These are phyloP conservation scores for Onychomys arenicola DNA, from an alignment of 2,797 vertebrate species.

Conservation along the genomic window DNA sequence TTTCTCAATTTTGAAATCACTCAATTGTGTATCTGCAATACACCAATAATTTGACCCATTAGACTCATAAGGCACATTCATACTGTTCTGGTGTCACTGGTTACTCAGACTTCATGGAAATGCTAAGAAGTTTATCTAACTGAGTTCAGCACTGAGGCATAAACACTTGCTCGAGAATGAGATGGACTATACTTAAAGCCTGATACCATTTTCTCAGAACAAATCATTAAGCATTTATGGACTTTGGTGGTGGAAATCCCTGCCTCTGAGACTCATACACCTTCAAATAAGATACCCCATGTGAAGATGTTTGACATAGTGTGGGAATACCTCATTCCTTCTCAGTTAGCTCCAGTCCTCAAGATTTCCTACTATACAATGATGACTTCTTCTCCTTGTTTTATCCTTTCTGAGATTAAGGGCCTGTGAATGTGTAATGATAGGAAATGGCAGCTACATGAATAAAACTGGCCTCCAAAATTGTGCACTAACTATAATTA, in stretches of 20 bases:
- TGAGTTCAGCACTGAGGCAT: neutral
- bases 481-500: neutral
- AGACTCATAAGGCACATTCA: slow-evolving; percentile 4
- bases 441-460: neutral
- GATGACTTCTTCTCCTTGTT: neutral
- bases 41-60: neutral
- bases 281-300: neutral
- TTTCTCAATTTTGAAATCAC: neutral
- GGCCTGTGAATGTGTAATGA: neutral
- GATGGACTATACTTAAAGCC: neutral
- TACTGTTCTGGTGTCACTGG: neutral
- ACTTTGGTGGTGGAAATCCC: neutral
- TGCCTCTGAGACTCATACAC: neutral
- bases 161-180: neutral
- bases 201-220: neutral
- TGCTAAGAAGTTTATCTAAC: neutral
- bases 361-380: neutral
- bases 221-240: neutral
- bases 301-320: neutral
- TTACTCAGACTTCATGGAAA: neutral
- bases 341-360: neutral
- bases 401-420: neutral
- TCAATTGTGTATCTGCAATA: neutral
- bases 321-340: neutral
- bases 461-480: neutral